These are phyloP conservation scores for Polyommatus icarus DNA, from an alignment of 2,888 invertebrate species.

Conservation along the genomic window DNA sequence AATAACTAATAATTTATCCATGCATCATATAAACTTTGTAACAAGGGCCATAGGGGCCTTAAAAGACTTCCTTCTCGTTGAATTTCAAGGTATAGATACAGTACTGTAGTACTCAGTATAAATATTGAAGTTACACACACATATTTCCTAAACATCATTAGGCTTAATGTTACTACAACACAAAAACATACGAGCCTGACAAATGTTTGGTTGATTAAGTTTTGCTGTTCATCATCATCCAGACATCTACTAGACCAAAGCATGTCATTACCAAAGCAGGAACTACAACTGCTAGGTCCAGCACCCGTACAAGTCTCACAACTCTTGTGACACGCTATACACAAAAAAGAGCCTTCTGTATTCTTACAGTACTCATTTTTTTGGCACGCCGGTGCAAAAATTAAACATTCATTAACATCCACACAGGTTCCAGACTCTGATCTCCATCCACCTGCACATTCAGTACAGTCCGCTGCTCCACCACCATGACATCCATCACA, in stretches of 20 bases:
- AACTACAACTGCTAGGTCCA: constrained; percentile 91
- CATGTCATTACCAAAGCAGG: constrained; percentile 80
- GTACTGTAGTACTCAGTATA: constrained; percentile 51
- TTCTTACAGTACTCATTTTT: constrained; percentile 92
- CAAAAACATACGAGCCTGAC: constrained; percentile 49
- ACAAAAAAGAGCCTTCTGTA: constrained; percentile 88
- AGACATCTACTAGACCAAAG: constrained; percentile 64
- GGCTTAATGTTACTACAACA: constrained; percentile 53
- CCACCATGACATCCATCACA: constrained; percentile 89
- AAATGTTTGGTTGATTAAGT: constrained; percentile 50
- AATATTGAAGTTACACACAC: constrained; percentile 52
- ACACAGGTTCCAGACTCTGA: constrained; percentile 85
- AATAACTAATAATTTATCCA: neutral
- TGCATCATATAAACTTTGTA: constrained; percentile 4
- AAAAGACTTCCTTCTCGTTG: constrained; percentile 34
- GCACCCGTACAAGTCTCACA: constrained; percentile 91
- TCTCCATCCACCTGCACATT: constrained; percentile 86
- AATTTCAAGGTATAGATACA: constrained; percentile 58
- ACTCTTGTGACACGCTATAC: constrained; percentile 89
- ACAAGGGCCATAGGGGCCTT: neutral
- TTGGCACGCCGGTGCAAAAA: constrained; percentile 68
- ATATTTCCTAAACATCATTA: constrained; percentile 51
- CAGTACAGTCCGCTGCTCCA: constrained; percentile 81
- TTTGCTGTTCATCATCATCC: constrained; percentile 50
- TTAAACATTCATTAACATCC: constrained; percentile 91